Conservation (phyloP, 2,113 vertebrate genomes). For the Peromyscus leucopus region DNA sequence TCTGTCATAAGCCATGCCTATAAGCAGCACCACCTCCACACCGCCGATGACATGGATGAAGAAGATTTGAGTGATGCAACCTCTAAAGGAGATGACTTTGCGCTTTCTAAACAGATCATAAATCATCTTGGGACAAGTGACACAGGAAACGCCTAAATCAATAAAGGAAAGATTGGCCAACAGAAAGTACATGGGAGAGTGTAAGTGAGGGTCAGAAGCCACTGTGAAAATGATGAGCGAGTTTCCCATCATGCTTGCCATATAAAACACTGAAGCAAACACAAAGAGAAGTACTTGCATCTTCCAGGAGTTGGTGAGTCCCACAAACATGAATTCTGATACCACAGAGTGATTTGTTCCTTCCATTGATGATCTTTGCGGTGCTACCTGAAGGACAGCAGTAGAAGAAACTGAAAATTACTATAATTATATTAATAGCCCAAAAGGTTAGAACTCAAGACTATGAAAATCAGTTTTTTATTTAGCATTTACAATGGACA, state of each 20-base stretch:
- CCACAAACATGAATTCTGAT: constrained; percentile 72
- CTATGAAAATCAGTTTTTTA: not conserved
- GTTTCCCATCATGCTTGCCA: constrained; percentile 67
- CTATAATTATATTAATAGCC: not conserved
- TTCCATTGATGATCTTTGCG: not conserved
- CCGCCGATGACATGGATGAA: constrained; percentile 43
- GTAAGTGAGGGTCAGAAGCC: constrained; percentile 54
- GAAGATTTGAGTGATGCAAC: constrained; percentile 73
- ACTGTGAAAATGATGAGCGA: constrained; percentile 61
- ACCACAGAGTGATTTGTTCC: constrained; percentile 55
- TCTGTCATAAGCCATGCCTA: constrained; percentile 52
- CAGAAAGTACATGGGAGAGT: constrained; percentile 80
- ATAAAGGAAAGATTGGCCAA: constrained; percentile 78
- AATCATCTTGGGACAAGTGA: constrained; percentile 76
- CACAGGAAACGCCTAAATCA: constrained; percentile 70
- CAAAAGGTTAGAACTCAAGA: not conserved
- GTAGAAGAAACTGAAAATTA: not conserved
- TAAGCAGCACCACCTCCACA: constrained; percentile 40
- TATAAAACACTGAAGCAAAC: constrained; percentile 52
- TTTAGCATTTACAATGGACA: not conserved
- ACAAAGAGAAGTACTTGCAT: constrained; percentile 62
- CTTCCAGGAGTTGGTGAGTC: constrained; percentile 62
- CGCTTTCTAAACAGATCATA: constrained; percentile 51
- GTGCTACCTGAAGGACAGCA: not conserved
- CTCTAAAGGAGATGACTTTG: constrained; percentile 72